A percentile compares a stretch with the other conserved stretches of the same genome.
Conservation (phyloP, 1,140 invertebrate genomes). For the Trissolcus basalis region DNA sequence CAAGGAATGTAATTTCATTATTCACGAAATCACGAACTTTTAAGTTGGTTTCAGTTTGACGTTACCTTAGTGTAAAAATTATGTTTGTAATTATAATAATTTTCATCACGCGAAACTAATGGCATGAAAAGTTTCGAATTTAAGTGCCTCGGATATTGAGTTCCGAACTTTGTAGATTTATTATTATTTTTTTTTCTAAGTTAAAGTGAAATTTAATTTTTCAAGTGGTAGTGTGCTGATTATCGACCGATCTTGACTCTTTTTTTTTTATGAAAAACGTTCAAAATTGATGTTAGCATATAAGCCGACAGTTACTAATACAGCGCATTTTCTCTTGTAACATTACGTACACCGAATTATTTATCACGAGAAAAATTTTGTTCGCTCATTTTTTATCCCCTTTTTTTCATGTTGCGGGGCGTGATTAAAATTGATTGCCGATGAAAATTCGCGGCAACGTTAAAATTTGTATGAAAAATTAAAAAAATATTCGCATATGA, state of each 20-base stretch:
- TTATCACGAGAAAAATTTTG: constrained; percentile 2
- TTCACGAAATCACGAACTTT: background rate
- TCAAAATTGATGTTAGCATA: constrained; percentile 4
- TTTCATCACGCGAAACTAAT: background rate
- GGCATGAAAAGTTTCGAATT: constrained; percentile 2
- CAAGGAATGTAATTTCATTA: constrained; percentile 1
- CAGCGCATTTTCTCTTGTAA: constrained; percentile 7
- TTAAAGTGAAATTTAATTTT: no score
- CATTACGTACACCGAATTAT: constrained; percentile 10
- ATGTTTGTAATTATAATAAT: constrained; percentile 2
- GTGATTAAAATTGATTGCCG: background rate
- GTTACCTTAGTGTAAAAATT: constrained; percentile 2
- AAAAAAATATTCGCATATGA: background rate
- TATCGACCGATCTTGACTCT: background rate
- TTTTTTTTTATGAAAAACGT: background rate
- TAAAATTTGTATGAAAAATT: background rate
- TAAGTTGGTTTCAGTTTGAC: constrained; percentile 1
- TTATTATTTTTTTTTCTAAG: no score
- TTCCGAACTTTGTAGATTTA: no score
- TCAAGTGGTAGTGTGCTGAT: background rate
- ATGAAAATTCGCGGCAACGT: background rate
- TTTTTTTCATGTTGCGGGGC: background rate
- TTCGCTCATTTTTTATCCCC: background rate
- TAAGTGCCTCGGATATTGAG: background rate
- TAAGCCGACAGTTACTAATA: constrained; percentile 8